These are phyloP conservation scores for Volucella inflata DNA, from an alignment of 2,888 invertebrate species.

Conservation along the genomic window DNA sequence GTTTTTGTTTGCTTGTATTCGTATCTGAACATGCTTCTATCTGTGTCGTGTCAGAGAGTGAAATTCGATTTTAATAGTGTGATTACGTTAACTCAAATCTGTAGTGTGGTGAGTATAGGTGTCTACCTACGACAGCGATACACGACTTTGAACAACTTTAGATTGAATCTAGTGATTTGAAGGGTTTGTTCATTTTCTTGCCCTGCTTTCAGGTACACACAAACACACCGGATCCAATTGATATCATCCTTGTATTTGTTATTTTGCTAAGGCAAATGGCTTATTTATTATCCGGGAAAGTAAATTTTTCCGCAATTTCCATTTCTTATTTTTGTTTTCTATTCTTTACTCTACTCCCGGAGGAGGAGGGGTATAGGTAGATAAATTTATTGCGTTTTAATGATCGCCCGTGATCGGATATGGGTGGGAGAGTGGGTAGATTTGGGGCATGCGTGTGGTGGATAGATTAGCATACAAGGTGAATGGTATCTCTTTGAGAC, in stretches of 20 bases:
- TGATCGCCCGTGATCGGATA: constrained; percentile 38
- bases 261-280: constrained; percentile 60
- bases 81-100: constrained; percentile 51
- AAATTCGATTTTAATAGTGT: constrained; percentile 71
- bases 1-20: constrained; percentile 24
- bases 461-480: constrained; percentile 26
- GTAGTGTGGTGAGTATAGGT: constrained; percentile 23
- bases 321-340: constrained; percentile 5
- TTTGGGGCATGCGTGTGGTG: background rate
- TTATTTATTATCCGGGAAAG: constrained; percentile 68
- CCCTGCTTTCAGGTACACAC: constrained; percentile 23
- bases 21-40: no score
- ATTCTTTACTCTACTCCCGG: background rate
- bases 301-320: constrained; percentile 56
- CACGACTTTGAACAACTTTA: constrained; percentile 47
- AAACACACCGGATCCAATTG: background rate
- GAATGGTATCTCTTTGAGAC: constrained; percentile 7
- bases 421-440: background rate
- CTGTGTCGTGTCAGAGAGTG: background rate
- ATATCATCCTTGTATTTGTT: constrained; percentile 1
- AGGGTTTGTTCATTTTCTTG: background rate
- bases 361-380: constrained; percentile 13
- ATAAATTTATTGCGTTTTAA: constrained; percentile 67
- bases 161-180: constrained; percentile 49
- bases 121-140: constrained; percentile 10